Evolutionary conservation across 2,113 vertebrate species (phyloP).

Genomic region (Myocastor coypus): DNA sequence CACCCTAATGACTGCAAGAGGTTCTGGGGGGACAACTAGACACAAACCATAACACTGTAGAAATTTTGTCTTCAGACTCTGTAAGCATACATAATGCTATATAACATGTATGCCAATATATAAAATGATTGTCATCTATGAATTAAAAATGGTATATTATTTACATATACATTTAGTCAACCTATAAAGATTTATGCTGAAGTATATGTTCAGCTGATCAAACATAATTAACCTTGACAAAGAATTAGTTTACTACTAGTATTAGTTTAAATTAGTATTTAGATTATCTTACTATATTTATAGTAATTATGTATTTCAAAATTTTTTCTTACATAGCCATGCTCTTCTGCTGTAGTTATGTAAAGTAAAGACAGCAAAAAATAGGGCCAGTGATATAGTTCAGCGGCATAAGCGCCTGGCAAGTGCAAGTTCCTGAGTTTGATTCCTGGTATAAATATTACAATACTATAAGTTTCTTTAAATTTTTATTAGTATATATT

Average conservation of each 20-base stretch:
- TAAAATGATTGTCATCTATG: constrained; percentile 59
- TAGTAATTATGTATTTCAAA: constrained; percentile 55
- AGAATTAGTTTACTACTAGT: constrained; percentile 42
- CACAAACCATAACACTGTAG: not conserved
- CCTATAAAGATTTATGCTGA: constrained; percentile 41
- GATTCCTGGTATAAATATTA: constrained; percentile 52
- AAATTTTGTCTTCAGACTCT: not conserved
- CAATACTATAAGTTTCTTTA: constrained; percentile 61
- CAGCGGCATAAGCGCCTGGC: too few species aligned
- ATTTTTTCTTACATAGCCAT: constrained; percentile 61
- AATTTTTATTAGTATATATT: not conserved
- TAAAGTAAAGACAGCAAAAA: constrained; percentile 71
- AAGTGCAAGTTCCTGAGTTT: too few species aligned
- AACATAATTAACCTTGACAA: constrained; percentile 43
- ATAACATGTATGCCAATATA: constrained; percentile 16
- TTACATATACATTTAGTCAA: constrained; percentile 17
- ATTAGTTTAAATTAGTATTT: constrained; percentile 55
- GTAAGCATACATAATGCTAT: constrained; percentile 25
- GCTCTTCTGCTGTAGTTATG: constrained; percentile 75
- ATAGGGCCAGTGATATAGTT: not conserved
- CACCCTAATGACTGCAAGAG: too few species aligned
- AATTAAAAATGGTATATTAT: constrained; percentile 32
- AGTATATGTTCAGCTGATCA: constrained; percentile 33
- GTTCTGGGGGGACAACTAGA: too few species aligned
- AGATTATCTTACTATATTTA: constrained; percentile 33